Conservation (phyloP, 2,888 invertebrate genomes). For the Ichneumon xanthorius region DNA sequence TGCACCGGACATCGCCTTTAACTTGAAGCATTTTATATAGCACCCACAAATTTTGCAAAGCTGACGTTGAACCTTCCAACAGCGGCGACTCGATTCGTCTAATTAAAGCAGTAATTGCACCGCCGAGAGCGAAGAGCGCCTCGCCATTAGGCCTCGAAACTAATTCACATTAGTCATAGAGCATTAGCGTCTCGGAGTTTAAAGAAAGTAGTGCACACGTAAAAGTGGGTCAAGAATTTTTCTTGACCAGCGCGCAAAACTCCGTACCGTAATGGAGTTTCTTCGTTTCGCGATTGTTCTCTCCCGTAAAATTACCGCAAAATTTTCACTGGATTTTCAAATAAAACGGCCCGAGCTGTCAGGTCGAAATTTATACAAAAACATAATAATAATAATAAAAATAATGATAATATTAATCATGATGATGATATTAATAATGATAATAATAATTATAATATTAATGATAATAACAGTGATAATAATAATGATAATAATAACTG, state of each 20-base stretch:
- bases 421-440: neutral
- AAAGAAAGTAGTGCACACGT: conserved; percentile 66
- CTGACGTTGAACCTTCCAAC: neutral
- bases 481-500: neutral
- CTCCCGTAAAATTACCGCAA: neutral
- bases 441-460: neutral
- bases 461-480: neutral
- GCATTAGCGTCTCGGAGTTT: conserved; percentile 36
- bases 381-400: neutral
- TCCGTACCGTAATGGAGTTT: neutral
- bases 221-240: conserved; percentile 69
- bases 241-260: conserved; percentile 52
- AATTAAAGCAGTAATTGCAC: conserved; percentile 17
- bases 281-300: neutral
- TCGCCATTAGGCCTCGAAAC: conserved; percentile 36
- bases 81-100: neutral
- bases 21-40: neutral
- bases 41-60: neutral
- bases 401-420: neutral
- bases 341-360: neutral
- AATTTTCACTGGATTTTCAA: neutral
- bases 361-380: neutral
- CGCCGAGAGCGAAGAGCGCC: neutral
- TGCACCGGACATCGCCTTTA: neutral
- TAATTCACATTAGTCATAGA: conserved; percentile 59